phyloP scores from a whole-genome alignment of 35 echinoderm and acorn worm genomes.

The Eucidaris tribuloides region DNA sequence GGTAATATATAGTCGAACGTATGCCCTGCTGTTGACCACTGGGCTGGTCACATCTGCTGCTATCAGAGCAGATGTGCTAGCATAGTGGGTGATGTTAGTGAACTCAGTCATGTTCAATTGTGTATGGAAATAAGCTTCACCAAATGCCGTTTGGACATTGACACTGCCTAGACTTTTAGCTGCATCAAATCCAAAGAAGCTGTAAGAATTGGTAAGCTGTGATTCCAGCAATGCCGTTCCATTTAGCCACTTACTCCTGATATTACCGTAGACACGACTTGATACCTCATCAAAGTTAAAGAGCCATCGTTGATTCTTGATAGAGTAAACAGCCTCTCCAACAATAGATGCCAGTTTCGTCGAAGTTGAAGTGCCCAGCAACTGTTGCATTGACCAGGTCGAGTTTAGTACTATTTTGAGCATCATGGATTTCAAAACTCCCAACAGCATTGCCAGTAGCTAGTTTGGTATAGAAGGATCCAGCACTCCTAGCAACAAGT shows the following conservation, averaged over 20 bases:
- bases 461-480: background rate
- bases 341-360: background rate
- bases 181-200: background rate
- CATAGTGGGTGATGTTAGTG: conserved; percentile 6
- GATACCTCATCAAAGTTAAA: background rate
- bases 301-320: background rate
- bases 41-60: conserved; percentile 29
- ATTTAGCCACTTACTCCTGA: conserved; percentile 1
- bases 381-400: background rate
- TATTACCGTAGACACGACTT: background rate
- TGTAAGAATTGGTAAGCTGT: background rate
- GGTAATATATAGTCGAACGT: background rate
- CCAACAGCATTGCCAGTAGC: background rate
- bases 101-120: background rate
- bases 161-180: no score
- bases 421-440: background rate
- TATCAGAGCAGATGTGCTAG: background rate
- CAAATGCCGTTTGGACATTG: background rate
- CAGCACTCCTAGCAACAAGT: background rate
- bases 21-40: conserved; percentile 19
- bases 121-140: background rate
- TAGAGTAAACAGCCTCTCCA: background rate
- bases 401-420: background rate
- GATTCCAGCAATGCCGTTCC: background rate
- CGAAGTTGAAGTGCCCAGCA: background rate